Percentiles rank a stretch among this genome's conserved stretches.
phyloP scores from a whole-genome alignment of 2,113 vertebrate genomes.

The Ceratotherium simum region DNA sequence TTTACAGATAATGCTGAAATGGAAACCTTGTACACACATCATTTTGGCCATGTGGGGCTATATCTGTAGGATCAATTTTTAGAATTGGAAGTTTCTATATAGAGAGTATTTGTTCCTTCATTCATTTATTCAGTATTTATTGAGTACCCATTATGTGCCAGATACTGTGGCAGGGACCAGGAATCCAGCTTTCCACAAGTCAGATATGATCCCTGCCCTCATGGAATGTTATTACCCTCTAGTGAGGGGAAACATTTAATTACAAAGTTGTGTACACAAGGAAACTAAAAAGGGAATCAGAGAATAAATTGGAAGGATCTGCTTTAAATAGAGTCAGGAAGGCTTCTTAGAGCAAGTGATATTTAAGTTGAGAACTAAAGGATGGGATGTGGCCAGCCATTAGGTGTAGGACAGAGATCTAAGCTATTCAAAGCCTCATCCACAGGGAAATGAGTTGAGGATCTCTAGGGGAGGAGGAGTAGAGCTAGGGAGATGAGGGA shows the following conservation, averaged over 20 bases:
- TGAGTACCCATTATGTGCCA: constrained; percentile 72
- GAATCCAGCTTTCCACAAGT: constrained; percentile 56
- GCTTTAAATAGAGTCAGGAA: constrained; percentile 26
- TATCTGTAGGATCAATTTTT: constrained; percentile 5
- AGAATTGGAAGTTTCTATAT: constrained; percentile 16
- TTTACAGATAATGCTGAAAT: constrained; percentile 46
- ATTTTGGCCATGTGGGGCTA: neutral
- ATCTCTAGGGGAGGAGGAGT: neutral
- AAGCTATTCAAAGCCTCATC: neutral
- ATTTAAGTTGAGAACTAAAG: constrained; percentile 12
- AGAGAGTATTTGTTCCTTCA: constrained; percentile 35
- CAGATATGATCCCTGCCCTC: neutral
- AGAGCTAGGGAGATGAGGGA: neutral
- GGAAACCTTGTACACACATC: neutral
- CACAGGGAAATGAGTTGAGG: neutral
- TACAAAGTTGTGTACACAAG: neutral
- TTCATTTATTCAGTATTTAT: constrained; percentile 59
- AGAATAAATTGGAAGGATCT: constrained; percentile 24
- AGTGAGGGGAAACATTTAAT: neutral
- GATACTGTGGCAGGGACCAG: constrained; percentile 40
- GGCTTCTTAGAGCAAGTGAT: neutral
- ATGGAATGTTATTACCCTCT: neutral
- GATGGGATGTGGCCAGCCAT: neutral
- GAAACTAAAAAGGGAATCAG: neutral
- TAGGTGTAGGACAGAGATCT: neutral